These are phyloP conservation scores for Heterodera filipjevi DNA, from an alignment of 2,888 invertebrate species.

Conservation along the genomic window DNA sequence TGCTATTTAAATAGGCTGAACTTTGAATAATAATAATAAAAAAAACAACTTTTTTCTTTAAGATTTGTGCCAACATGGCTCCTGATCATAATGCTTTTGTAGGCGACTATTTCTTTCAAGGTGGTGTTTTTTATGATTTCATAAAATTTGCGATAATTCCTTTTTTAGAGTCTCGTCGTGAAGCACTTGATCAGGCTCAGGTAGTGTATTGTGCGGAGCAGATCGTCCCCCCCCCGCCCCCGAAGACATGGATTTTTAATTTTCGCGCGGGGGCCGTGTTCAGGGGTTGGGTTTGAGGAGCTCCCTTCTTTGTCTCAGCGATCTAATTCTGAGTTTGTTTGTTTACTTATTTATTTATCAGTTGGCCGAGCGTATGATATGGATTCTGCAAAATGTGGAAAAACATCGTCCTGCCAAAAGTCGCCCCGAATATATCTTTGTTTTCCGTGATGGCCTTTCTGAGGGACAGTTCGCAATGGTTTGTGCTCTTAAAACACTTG, in stretches of 20 bases:
- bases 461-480: slow-evolving; percentile 46
- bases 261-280: too few relatives aligned
- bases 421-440: slow-evolving; percentile 31
- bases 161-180: slow-evolving; percentile 16
- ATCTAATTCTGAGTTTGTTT: too few relatives aligned
- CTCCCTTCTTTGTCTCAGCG: too few relatives aligned
- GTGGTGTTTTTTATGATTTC: neutral
- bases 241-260: neutral
- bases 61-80: slow-evolving; percentile 36
- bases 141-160: neutral
- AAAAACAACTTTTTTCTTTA: neutral
- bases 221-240: too few relatives aligned
- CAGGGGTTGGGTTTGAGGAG: too few relatives aligned
- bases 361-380: slow-evolving; percentile 22
- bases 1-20: too few relatives aligned
- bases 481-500: too few relatives aligned
- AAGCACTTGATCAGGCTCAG: neutral
- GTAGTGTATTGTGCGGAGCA: too few relatives aligned
- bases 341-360: too few relatives aligned
- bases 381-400: slow-evolving; percentile 33
- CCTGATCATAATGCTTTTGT: slow-evolving; percentile 33
- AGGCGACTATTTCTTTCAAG: slow-evolving; percentile 45
- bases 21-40: neutral
- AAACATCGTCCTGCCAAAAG: slow-evolving; percentile 24
- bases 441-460: slow-evolving; percentile 45